Evolutionary conservation across 2,888 invertebrate species (phyloP).

Genomic region (Polyommatus icarus): DNA sequence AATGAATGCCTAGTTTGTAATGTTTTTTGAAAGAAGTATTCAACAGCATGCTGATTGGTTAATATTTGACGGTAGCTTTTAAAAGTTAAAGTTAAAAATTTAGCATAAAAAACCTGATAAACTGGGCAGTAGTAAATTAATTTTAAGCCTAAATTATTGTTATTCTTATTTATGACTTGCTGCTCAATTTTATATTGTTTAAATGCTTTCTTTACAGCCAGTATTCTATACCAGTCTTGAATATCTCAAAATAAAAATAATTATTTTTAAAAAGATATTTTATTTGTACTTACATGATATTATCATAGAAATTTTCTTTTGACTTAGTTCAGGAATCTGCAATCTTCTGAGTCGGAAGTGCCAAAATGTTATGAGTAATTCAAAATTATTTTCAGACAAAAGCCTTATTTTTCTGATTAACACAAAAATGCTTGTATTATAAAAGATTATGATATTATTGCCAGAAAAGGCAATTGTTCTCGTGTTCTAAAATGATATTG

Average conservation of each 20-base stretch:
- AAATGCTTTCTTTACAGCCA: slow-evolving; percentile 52
- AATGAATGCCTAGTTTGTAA: neutral
- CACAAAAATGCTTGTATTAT: neutral
- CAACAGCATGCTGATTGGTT: neutral
- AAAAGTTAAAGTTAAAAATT: no score
- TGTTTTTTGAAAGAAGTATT: neutral
- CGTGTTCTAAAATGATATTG: no score
- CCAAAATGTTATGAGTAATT: neutral
- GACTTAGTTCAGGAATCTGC: neutral
- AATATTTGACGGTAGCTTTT: neutral
- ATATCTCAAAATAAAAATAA: neutral
- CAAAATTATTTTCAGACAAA: neutral
- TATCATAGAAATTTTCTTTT: neutral
- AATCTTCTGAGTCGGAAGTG: no score
- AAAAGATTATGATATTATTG: no score
- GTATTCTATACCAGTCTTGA: slow-evolving; percentile 44
- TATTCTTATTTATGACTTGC: neutral
- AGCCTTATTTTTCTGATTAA: neutral
- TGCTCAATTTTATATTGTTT: slow-evolving; percentile 1
- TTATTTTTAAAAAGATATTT: neutral
- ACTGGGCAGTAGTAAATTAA: neutral
- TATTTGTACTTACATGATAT: neutral
- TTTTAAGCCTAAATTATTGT: slow-evolving; percentile 15
- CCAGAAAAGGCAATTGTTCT: no score
- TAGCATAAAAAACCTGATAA: no score